Conservation (phyloP, 2,113 vertebrate species). For the Climacteris rufus region DNA sequence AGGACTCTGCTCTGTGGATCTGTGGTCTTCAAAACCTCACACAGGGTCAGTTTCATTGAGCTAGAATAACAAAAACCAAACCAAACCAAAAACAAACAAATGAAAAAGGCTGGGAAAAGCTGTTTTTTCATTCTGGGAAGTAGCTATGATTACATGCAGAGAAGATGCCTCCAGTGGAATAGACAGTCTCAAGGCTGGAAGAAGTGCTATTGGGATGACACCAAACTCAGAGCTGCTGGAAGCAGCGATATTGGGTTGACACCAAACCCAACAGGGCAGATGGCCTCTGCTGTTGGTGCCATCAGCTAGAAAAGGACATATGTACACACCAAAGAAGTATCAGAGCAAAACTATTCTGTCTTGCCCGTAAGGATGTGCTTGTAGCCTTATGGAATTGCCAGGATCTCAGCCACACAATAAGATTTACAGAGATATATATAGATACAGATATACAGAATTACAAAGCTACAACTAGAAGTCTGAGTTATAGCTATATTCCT, state of each 20-base stretch:
- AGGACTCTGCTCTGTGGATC: not conserved
- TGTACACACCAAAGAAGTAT: not conserved
- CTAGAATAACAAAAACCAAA: not conserved
- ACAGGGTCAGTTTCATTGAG: not conserved
- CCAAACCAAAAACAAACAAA: not conserved
- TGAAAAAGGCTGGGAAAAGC: not conserved
- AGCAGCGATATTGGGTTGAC: not conserved
- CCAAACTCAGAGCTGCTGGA: not conserved
- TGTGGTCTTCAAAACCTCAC: not conserved
- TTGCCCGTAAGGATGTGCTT: not conserved
- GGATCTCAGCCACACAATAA: not conserved
- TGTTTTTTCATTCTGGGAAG: not conserved
- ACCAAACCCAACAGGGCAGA: not conserved
- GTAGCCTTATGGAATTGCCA: not conserved
- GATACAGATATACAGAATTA: not conserved
- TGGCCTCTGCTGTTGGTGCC: not conserved
- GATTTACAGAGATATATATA: not conserved
- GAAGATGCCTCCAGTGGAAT: not conserved
- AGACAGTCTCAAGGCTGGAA: not conserved
- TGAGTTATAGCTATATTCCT: not conserved
- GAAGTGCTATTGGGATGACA: not conserved
- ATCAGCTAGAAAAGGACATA: not conserved
- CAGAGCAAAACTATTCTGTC: not conserved
- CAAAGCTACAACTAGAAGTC: not conserved
- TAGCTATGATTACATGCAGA: not conserved